Base-by-base conservation (phyloP, 1,140 invertebrate genomes). In the Ganaspis sp. region DNA sequence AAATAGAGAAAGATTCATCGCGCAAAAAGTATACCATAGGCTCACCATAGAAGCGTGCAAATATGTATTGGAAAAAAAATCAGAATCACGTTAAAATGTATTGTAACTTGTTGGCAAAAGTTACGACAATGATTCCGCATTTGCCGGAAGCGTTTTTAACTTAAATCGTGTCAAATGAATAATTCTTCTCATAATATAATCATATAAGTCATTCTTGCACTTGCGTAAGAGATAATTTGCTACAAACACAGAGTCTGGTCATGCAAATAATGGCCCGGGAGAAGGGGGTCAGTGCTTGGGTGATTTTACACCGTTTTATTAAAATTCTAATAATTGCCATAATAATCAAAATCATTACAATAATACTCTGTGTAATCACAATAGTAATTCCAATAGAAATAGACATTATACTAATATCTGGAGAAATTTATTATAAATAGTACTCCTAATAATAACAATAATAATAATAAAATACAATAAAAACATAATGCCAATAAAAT, bases 231-330 rank as follows among this genome's bases (percentile, higher is more conserved):
- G 82, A 89, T 88, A 89, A 90, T 89, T 90, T 81, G 85, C 89
- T 90, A 91, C 88, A 87, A 90, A 90, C 89, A 91, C 87, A 90
- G 88, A 91, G 87, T 91, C 87, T 90, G 84, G 86, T 90, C 90
- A 91, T 91, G 90, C 89, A 91, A 89, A 89, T 90, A 90, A 89
- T 88, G 89, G 89, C 90, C 89, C 89, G 89, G 89, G 86, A 90
- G 88, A 90, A 89, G 86, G 84, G 87, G 80, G 75, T 88, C 83
- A 82, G 87, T 91, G 89, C 89, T 90, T 90, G 88, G 89, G 89
- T 90, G 90, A 90, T 76, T 70, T 76, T 69, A 38, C 23, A 37
- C 21, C 19, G 17, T 70, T 12, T 54, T 74, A 64, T 4, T 8
- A 64, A 29, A 29, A 64, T 64, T 29, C 11, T 34, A 64, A 64